A percentile compares a stretch with the other conserved stretches of the same genome.
These are phyloP conservation scores for Tupiocoris notatus DNA, from an alignment of 2,888 invertebrate species.

Conservation along the genomic window DNA sequence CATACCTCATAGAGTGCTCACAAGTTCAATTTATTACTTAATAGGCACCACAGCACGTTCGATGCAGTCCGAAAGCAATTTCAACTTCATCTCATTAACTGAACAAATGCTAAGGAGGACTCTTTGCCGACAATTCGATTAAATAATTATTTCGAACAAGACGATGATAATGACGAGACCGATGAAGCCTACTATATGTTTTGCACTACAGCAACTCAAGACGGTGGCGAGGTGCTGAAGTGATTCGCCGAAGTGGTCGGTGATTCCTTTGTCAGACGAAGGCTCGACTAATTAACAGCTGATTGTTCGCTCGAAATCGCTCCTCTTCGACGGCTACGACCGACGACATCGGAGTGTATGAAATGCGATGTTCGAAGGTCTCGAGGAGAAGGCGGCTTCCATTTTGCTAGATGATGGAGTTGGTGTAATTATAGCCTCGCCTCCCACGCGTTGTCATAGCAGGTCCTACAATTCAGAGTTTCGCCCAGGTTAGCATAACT, in stretches of 20 bases:
- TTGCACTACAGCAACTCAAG: no score
- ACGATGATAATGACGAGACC: background rate
- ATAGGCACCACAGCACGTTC: no score
- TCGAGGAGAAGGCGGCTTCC: background rate
- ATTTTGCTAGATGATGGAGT: background rate
- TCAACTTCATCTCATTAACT: background rate
- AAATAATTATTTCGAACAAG: background rate
- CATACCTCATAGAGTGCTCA: no score
- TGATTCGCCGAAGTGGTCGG: background rate
- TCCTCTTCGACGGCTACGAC: background rate
- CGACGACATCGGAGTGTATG: background rate
- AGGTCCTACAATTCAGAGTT: no score
- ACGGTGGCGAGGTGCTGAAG: background rate
- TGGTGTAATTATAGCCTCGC: background rate
- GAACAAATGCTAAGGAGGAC: background rate
- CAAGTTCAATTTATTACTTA: no score
- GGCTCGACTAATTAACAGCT: slow-evolving; percentile 11
- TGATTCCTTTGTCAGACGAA: background rate
- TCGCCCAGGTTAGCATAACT: no score
- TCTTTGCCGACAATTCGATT: background rate
- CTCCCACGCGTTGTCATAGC: no score
- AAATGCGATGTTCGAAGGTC: background rate
- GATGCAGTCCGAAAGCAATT: background rate
- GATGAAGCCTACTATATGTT: no score
- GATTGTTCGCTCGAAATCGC: slow-evolving; percentile 4